Percentiles rank a stretch among this genome's conserved stretches.
Conservation (phyloP, 2,113 vertebrate genomes). For the Arenaria interpres region DNA sequence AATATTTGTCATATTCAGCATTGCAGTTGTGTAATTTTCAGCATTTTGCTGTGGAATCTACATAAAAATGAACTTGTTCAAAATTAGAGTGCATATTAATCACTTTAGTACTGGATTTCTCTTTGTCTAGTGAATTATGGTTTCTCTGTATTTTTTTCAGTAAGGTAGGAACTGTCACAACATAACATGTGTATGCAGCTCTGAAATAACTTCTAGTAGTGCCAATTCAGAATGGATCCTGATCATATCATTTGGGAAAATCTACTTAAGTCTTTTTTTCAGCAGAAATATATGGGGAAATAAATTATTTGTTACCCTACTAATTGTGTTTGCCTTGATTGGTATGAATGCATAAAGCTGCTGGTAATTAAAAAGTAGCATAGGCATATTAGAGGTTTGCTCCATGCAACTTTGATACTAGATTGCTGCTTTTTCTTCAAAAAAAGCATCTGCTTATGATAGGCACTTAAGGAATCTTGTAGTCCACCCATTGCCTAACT, state of each 20-base stretch:
- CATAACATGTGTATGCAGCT: background rate
- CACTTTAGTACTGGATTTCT: background rate
- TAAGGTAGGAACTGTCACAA: background rate
- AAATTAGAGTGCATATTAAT: constrained; percentile 27
- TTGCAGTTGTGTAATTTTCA: background rate
- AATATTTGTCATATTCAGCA: background rate
- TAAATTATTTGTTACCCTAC: background rate
- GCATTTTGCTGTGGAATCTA: background rate
- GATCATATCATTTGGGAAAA: background rate
- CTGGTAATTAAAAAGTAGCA: background rate
- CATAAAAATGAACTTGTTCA: background rate
- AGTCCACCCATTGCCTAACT: background rate
- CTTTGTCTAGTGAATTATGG: background rate
- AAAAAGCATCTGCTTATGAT: background rate
- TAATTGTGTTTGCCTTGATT: background rate
- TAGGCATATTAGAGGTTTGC: background rate
- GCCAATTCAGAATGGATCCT: background rate
- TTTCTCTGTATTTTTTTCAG: background rate
- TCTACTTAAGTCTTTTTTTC: background rate
- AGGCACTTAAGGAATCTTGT: background rate
- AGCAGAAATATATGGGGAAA: background rate
- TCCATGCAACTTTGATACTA: background rate
- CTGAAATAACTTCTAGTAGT: background rate
- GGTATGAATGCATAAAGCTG: background rate
- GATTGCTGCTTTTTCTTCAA: background rate